Conservation (phyloP, 2,113 vertebrate species). For the Oncorhynchus keta region DNA sequence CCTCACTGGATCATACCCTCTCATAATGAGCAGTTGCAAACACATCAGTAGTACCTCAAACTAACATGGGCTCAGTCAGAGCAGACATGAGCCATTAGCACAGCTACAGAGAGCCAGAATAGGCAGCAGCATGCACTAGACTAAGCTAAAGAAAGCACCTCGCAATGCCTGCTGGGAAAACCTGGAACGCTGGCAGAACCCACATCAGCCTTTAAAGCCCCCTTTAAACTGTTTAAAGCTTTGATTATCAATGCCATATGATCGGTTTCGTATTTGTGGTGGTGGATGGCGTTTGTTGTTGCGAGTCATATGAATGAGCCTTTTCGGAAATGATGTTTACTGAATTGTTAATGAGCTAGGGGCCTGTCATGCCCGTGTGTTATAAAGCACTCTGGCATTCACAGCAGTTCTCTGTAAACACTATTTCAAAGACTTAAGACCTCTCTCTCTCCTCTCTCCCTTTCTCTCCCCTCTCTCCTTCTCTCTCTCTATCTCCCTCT, state of each 20-base stretch:
- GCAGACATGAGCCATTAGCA: conserved; percentile 1
- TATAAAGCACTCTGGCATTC: accelerated
- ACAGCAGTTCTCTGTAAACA: neutral
- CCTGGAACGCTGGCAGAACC: no score
- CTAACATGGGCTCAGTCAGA: conserved; percentile 6
- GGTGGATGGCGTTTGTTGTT: neutral
- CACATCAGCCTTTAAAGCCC: neutral
- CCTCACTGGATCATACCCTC: neutral
- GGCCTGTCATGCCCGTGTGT: neutral
- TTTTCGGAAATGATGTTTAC: conserved; percentile 11
- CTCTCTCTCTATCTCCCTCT: conserved; percentile 12
- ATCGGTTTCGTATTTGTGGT: neutral
- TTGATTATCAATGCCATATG: neutral
- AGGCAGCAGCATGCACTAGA: neutral
- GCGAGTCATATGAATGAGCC: neutral
- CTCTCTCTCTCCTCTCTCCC: neutral
- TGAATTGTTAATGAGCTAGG: conserved; percentile 8
- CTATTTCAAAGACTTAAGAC: conserved; percentile 29
- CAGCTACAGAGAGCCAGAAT: neutral
- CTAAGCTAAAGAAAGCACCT: neutral
- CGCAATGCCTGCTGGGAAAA: neutral
- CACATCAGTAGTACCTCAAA: conserved; percentile 16
- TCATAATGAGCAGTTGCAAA: conserved; percentile 18
- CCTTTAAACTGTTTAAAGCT: neutral
- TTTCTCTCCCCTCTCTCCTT: neutral